These are phyloP conservation scores for Anas acuta DNA, from an alignment of 2,797 vertebrate species.

Conservation along the genomic window DNA sequence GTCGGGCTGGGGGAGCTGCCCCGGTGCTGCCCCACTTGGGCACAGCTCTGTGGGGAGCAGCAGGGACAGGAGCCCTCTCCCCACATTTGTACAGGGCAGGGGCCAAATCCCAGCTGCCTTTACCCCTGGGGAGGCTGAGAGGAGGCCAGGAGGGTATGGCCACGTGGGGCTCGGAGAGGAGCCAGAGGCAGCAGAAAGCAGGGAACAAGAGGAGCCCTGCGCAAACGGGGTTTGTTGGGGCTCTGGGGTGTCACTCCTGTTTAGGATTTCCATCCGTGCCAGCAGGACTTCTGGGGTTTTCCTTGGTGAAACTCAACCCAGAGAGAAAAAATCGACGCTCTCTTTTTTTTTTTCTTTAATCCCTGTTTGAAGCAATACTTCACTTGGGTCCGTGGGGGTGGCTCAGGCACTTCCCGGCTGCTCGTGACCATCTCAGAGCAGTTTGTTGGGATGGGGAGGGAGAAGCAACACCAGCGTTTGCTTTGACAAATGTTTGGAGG, in stretches of 20 bases:
- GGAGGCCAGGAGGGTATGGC: neutral
- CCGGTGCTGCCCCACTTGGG: neutral
- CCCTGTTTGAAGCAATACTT: neutral
- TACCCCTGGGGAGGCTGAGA: neutral
- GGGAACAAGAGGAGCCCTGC: neutral
- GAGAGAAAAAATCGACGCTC: neutral
- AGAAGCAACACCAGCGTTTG: neutral
- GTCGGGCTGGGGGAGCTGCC: neutral
- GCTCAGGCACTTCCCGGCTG: neutral
- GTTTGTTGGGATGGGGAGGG: neutral
- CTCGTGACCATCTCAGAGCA: neutral
- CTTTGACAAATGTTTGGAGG: rapidly evolving
- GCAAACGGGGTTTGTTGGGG: neutral
- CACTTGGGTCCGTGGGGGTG: neutral
- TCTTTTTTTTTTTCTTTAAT: neutral
- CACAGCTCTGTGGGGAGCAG: neutral
- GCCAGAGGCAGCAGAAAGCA: neutral
- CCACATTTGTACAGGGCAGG: neutral
- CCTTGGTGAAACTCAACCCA: neutral
- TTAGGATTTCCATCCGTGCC: neutral
- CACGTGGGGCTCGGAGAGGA: neutral
- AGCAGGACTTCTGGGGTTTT: neutral
- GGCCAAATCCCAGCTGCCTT: neutral
- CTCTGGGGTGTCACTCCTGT: neutral
- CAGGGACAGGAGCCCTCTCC: neutral